These are phyloP conservation scores for Eugnorisma glareosa DNA, from an alignment of 2,888 invertebrate genomes.

Conservation along the genomic window DNA sequence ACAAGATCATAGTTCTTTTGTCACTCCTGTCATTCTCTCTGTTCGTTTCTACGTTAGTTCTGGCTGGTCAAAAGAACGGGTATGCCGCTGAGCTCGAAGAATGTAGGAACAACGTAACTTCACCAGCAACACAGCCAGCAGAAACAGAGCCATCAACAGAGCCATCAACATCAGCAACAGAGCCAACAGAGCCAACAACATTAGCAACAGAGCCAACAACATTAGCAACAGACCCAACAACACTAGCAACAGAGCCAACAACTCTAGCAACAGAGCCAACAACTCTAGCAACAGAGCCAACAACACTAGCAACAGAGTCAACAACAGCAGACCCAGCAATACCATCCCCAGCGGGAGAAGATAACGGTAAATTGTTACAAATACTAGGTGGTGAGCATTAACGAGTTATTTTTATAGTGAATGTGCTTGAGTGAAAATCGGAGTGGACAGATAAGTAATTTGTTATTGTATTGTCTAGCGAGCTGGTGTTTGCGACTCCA, in stretches of 20 bases:
- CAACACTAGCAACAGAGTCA: accelerated
- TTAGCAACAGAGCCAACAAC: accelerated
- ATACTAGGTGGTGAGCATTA: background rate
- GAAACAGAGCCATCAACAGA: background rate
- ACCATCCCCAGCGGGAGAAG: too few species aligned
- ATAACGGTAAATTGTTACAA: conserved; percentile 15
- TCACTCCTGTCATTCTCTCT: conserved; percentile 80
- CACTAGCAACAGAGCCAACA: background rate
- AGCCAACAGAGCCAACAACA: accelerated
- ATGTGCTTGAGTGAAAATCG: conserved; percentile 15
- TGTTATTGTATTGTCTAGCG: background rate
- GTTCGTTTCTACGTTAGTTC: conserved; percentile 81
- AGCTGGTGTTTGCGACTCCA: background rate
- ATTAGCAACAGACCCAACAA: accelerated
- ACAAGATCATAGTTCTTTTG: conserved; percentile 84
- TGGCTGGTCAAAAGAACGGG: conserved; percentile 82
- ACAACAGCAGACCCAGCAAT: background rate
- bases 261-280: accelerated
- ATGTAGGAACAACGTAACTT: conserved; percentile 44
- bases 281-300: background rate
- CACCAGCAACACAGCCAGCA: background rate
- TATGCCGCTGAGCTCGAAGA: conserved; percentile 71
- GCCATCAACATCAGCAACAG: background rate
- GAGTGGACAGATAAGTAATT: background rate
- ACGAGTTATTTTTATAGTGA: background rate